Evolutionary conservation across 2,797 vertebrate species (phyloP).

Genomic region (Poeciliopsis gracilis): DNA sequence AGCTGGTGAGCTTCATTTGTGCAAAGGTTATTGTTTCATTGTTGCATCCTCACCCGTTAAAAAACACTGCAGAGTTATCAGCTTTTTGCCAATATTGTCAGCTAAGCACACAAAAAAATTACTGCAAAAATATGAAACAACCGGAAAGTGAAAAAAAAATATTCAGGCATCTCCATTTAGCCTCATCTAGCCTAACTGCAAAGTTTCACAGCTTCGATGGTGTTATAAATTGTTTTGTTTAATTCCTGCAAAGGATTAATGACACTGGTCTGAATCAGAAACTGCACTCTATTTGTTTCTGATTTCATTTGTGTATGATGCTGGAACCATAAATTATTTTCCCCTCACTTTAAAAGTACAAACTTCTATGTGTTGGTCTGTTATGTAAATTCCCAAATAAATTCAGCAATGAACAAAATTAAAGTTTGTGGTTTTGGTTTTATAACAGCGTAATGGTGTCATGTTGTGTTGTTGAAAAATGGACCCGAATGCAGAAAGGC

Average conservation of each 20-base stretch:
- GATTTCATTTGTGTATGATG: not conserved
- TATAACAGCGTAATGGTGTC: too few species aligned
- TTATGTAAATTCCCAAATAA: not conserved
- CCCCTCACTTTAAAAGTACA: not conserved
- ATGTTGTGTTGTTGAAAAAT: not conserved
- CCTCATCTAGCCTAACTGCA: not conserved
- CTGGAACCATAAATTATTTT: not conserved
- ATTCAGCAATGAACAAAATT: not conserved
- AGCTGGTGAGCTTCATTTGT: slow-evolving; percentile 34
- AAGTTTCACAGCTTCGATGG: not conserved
- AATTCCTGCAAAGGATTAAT: not conserved
- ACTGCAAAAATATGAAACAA: not conserved
- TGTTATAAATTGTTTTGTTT: not conserved
- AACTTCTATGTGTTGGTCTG: not conserved
- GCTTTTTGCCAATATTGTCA: not conserved
- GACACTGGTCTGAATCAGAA: not conserved
- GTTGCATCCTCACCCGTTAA: slow-evolving; percentile 17
- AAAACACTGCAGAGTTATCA: slow-evolving; percentile 5
- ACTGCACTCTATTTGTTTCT: not conserved
- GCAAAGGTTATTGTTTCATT: slow-evolving; percentile 17
- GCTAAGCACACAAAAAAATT: not conserved
- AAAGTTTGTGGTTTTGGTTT: not conserved
- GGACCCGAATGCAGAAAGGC: not conserved
- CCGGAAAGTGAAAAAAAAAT: not conserved
- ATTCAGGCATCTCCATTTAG: not conserved